Evolutionary conservation across 2,113 vertebrate genomes (phyloP), one percentile per base, ranked within the genome.

Genomic region (Dromaius novaehollandiae): DNA sequence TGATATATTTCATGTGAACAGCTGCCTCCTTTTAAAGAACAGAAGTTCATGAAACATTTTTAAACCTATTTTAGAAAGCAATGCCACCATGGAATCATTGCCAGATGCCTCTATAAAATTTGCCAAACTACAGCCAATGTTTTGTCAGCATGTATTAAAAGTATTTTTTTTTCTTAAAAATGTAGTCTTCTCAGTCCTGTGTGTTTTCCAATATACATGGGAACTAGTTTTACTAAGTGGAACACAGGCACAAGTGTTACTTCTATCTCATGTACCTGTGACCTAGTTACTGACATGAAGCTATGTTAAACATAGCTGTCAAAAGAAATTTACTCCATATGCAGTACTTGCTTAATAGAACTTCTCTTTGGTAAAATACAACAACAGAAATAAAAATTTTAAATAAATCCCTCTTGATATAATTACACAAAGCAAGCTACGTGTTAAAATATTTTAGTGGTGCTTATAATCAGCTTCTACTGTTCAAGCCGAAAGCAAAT

Each of bases 131-230:
- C 75, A 92, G 64, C 46, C 71, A 78, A 48, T 18, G 8, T 88
- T 96, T 91, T 88, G 46, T 91, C 79, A 94, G 70, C 30, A 74
- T 11, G 58, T 77, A 64, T 83, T 74, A 65, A n/a, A 82, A 75
- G 10, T 22, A 8, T 26, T 64, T 58, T 38, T 58, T 38, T 87
- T 75, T 91, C 60, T 55, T 14, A 46, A 77, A 19, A 79, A 44
- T 5, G 1, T 26, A 73, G 34, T 66, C 63, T 82, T 89, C 84
- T 79, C 63, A 80, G 60, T 16, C 51, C 38, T 75, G 0, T 12
- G 34, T 21, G 26, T 19, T 88, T 86, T 38, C 68, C 68, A 80
- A 0, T 71, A 73, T 26, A 73, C n/a, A n/a, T 1, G 1, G 51
- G 32, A 86, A 96, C 75, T 2, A 1, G 13, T 73, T 86, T 83